phyloP scores from a whole-genome alignment of 2,113 vertebrate genomes.

The Brachyhypopomus occidentalis region DNA sequence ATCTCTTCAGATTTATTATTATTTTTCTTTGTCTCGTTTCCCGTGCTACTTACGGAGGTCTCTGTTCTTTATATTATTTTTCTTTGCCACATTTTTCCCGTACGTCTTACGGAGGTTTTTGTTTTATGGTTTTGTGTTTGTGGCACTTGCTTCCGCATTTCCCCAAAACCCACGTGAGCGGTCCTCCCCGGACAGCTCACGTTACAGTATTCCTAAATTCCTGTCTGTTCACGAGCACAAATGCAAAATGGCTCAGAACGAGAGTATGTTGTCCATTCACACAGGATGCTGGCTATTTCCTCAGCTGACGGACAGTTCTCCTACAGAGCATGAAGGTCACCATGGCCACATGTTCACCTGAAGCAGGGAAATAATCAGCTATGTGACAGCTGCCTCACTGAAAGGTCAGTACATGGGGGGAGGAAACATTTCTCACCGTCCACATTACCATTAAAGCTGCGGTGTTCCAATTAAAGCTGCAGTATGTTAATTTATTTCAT shows the following conservation, averaged over 20 bases:
- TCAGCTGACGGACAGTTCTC: slow-evolving; percentile 23
- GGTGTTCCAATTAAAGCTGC: not conserved
- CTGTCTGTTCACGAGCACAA: too few species aligned
- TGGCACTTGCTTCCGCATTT: too few species aligned
- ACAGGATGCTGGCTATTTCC: not conserved
- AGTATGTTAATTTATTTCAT: not conserved
- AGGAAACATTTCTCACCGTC: not conserved
- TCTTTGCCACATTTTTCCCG: too few species aligned
- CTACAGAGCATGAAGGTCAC: slow-evolving; percentile 36
- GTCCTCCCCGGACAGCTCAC: too few species aligned
- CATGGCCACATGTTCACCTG: slow-evolving; percentile 20
- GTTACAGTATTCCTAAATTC: not conserved
- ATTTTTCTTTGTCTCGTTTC: too few species aligned
- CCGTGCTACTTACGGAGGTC: too few species aligned
- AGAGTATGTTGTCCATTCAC: not conserved
- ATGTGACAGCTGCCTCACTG: not conserved
- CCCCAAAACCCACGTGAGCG: too few species aligned
- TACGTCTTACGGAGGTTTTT: too few species aligned
- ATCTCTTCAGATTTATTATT: too few species aligned
- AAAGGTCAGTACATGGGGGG: slow-evolving; percentile 28
- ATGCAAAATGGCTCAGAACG: not conserved
- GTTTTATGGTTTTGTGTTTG: too few species aligned
- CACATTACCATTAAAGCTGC: not conserved
- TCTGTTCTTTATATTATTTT: too few species aligned
- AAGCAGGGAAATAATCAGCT: slow-evolving; percentile 34